Evolutionary conservation across 2,797 vertebrate species (phyloP).

Genomic region (Crocodylus rhombifer): DNA sequence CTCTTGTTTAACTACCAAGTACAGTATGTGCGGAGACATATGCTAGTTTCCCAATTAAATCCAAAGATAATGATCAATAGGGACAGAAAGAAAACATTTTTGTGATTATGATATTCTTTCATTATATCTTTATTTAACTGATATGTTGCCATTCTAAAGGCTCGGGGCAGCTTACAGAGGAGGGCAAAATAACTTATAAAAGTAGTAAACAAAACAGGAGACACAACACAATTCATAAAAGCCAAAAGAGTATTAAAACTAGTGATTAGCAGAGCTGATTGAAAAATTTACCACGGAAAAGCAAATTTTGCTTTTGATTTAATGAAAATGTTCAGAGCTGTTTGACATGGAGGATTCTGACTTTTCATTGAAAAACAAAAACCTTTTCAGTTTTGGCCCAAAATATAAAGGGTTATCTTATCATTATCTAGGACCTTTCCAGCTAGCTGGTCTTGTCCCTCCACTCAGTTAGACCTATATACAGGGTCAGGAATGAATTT

Average conservation of each 20-base stretch:
- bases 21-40: not conserved
- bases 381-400: not conserved
- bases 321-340: not conserved
- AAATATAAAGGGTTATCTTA: no score
- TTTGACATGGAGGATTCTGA: not conserved
- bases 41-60: not conserved
- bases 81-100: not conserved
- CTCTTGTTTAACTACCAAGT: not conserved
- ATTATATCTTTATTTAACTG: no score
- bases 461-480: no score
- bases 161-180: no score
- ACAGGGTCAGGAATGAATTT: no score
- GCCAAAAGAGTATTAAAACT: not conserved
- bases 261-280: not conserved
- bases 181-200: no score
- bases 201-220: no score
- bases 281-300: not conserved
- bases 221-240: no score
- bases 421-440: no score
- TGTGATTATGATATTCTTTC: no score
- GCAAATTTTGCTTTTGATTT: not conserved
- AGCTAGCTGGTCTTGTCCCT: no score
- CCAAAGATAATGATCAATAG: not conserved
- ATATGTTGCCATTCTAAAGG: no score
- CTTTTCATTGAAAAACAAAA: not conserved